Evolutionary conservation across 2,888 invertebrate species (phyloP).

Genomic region (Netelia fuscicornis): DNA sequence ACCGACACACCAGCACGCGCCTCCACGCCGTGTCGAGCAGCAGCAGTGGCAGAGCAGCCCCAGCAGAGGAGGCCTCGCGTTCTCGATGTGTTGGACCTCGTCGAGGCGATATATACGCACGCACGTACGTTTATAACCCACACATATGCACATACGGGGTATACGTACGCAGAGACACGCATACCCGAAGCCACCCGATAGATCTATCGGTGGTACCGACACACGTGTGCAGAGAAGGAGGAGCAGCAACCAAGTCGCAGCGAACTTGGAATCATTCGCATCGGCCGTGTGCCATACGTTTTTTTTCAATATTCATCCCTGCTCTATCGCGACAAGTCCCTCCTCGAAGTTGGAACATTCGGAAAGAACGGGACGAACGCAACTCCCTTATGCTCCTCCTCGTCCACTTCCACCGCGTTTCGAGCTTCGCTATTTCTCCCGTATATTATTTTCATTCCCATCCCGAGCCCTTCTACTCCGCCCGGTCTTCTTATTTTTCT

Average conservation of each 20-base stretch:
- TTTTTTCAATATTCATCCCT: constrained; percentile 71
- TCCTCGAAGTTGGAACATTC: constrained; percentile 29
- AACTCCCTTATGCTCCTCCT: constrained; percentile 55
- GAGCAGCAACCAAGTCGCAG: constrained; percentile 26
- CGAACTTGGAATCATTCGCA: constrained; percentile 43
- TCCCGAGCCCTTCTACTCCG: constrained; percentile 7
- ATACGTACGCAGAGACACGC: background rate
- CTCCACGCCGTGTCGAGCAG: constrained; percentile 69
- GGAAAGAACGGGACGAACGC: constrained; percentile 35
- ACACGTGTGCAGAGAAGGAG: constrained; percentile 56
- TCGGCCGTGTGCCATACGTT: constrained; percentile 62
- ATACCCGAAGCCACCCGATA: constrained; percentile 19
- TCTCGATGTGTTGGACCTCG: constrained; percentile 64
- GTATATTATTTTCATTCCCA: constrained; percentile 8
- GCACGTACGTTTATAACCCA: constrained; percentile 32
- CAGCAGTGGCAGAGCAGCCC: constrained; percentile 56
- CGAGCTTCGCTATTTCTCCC: constrained; percentile 27
- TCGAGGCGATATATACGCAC: constrained; percentile 53
- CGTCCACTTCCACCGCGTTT: constrained; percentile 18
- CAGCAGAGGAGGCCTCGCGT: constrained; percentile 74
- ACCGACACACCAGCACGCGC: constrained; percentile 76
- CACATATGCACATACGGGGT: background rate
- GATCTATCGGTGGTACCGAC: constrained; percentile 44
- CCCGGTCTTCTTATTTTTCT: constrained; percentile 23
- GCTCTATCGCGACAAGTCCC: constrained; percentile 47